Percentiles rank a stretch among this genome's conserved stretches.
Evolutionary conservation across 2,888 invertebrate genomes (phyloP).

Genomic region (Andrena haemorrhoa): DNA sequence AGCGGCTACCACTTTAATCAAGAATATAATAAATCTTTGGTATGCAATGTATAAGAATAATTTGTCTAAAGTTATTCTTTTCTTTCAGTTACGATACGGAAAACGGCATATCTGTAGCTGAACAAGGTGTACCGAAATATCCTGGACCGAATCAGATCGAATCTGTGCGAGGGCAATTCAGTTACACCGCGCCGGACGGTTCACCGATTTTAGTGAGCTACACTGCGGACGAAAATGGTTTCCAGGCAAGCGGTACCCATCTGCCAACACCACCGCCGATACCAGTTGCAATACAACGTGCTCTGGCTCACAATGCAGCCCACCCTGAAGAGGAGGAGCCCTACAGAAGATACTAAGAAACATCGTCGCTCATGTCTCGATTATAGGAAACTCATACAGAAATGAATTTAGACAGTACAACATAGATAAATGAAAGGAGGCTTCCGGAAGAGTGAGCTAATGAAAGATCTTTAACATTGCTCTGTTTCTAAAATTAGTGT

Average conservation of each 20-base stretch:
- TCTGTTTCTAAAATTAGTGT: not conserved
- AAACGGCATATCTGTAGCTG: conserved; percentile 88
- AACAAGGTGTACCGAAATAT: conserved; percentile 86
- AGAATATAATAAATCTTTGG: not conserved
- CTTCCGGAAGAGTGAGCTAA: not conserved
- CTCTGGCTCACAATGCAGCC: conserved; percentile 87
- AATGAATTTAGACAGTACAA: conserved; percentile 18
- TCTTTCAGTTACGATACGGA: conserved; percentile 87
- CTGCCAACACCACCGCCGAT: conserved; percentile 94
- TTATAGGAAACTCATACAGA: not conserved
- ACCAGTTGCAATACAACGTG: conserved; percentile 90
- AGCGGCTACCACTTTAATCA: not conserved
- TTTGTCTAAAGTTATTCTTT: not conserved
- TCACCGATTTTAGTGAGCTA: conserved; percentile 88
- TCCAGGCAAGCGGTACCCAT: conserved; percentile 90
- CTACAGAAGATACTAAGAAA: conserved; percentile 74
- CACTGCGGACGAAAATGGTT: conserved; percentile 90
- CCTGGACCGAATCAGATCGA: conserved; percentile 85
- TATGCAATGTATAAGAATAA: not conserved
- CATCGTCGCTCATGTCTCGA: not conserved
- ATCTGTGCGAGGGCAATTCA: conserved; percentile 87
- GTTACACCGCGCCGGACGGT: conserved; percentile 90
- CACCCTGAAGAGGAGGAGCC: conserved; percentile 85
- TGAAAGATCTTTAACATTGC: not conserved
- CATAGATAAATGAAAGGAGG: conserved; percentile 8